phyloP scores from a whole-genome alignment of 2,797 vertebrate genomes.

The Eupleurogrammus muticus region DNA sequence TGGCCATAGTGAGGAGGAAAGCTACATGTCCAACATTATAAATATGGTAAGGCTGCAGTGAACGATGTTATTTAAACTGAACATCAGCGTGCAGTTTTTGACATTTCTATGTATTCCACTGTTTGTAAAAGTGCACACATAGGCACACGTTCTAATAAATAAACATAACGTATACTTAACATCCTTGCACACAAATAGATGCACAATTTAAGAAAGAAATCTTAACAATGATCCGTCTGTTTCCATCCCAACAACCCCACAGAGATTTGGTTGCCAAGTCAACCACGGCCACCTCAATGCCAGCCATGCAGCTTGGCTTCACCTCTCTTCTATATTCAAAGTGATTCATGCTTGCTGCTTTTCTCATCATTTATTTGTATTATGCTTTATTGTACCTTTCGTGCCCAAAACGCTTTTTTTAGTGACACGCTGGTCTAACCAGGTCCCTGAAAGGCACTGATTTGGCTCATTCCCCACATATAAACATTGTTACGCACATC shows the following conservation, averaged over 20 bases:
- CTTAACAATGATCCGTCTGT: conserved; percentile 56
- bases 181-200: conserved; percentile 13
- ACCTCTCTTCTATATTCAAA: conserved; percentile 45
- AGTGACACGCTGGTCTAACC: neutral
- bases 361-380: conserved; percentile 8
- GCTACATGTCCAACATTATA: neutral
- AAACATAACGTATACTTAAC: conserved; percentile 3
- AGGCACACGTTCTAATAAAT: neutral
- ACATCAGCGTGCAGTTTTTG: neutral
- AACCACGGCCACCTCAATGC: conserved; percentile 69
- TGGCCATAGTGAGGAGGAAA: neutral
- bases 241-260: conserved; percentile 65
- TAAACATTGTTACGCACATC: neutral
- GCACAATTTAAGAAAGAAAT: conserved; percentile 33
- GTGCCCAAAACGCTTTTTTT: conserved; percentile 4
- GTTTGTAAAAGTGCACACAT: neutral
- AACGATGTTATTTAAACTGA: neutral
- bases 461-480: neutral
- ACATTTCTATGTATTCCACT: neutral
- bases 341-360: conserved; percentile 31
- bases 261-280: conserved; percentile 79
- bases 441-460: neutral
- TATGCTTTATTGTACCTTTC: conserved; percentile 6
- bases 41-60: neutral
- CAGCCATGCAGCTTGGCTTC: conserved; percentile 52